Evolutionary conservation across 1,140 invertebrate genomes (phyloP), one percentile per base, ranked within the genome.

Genomic region (Hestina assimilis): DNA sequence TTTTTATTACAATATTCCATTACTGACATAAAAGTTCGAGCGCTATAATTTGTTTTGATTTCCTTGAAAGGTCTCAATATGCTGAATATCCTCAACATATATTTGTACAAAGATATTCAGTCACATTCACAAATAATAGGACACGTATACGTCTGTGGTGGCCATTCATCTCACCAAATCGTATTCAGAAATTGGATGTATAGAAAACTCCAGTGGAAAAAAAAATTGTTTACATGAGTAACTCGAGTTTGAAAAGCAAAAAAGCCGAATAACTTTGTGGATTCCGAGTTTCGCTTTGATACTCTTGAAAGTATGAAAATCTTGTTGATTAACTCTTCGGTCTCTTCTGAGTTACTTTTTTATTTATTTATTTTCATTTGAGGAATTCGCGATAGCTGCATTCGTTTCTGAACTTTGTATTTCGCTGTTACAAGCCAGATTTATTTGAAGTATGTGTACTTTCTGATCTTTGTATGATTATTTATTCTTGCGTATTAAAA

Each of bases 271-370:
- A 75, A 78, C 66, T 76, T 76, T 68, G 66, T 65, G 41, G 62
- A 70, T 61, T 66, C 59, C 61, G 60, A 67, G 62, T 68, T 63
- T 76, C 68, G 63, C 74, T 77, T 77, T 81, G 74, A 82, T 79
- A 75, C 69, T 79, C 70, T 56, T 59, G 43, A 63, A 66, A 74
- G 66, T 79, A 78, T 69, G 68, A 72, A 75, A 72, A 77, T 76
- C 72, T 71, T 75, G 67, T 75, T 82, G 75, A 82, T 82, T 79
- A 82, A 65, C 74, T 74, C 64, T 67, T 62, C 58, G 63, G 55
- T 66, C 56, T 60, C 41, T 48, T 59, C 52, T 29, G 42, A 55
- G 46, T 52, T 57, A 43, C 42, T 58, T 43, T 57, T 53, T 47
- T 61, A 54, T 28, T n/a, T n/a, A n/a, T n/a, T n/a, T n/a, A n/a